A percentile compares a stretch with the other conserved stretches of the same genome.
Conservation (phyloP, 2,888 invertebrate genomes). For the Hypselothyrea guttata region DNA sequence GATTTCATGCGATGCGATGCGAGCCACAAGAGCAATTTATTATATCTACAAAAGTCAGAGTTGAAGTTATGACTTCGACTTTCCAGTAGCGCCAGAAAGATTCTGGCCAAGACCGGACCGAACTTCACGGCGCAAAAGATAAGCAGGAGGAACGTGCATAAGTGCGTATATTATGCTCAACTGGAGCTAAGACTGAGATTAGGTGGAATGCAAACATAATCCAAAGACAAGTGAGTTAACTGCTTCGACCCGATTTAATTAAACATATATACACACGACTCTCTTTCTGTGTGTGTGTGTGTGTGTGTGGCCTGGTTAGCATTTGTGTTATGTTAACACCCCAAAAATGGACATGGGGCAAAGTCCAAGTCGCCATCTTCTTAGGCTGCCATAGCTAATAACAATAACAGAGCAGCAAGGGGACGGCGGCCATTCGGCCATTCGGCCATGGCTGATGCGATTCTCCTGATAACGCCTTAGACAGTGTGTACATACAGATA, state of each 20-base stretch:
- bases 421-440: slow-evolving; percentile 8
- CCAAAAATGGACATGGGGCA: slow-evolving; percentile 45
- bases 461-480: slow-evolving; percentile 38
- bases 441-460: slow-evolving; percentile 33
- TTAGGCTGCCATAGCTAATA: slow-evolving; percentile 54
- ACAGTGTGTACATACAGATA: slow-evolving; percentile 7
- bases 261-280: slow-evolving; percentile 42
- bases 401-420: slow-evolving; percentile 38
- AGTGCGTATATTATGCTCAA: slow-evolving; percentile 32
- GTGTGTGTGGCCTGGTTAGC: slow-evolving; percentile 26
- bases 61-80: slow-evolving; percentile 5
- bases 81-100: background rate
- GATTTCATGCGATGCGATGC: slow-evolving; percentile 53
- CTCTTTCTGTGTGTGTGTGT: slow-evolving; percentile 1
- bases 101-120: background rate
- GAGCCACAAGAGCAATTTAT: slow-evolving; percentile 60
- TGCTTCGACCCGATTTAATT: slow-evolving; percentile 74
- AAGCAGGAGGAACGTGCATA: slow-evolving; percentile 1
- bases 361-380: slow-evolving; percentile 27
- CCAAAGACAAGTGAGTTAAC: slow-evolving; percentile 74
- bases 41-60: slow-evolving; percentile 38
- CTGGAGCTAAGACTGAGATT: slow-evolving; percentile 50
- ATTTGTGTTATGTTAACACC: slow-evolving; percentile 49
- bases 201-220: slow-evolving; percentile 70
- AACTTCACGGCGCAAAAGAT: slow-evolving; percentile 4